phyloP scores from a whole-genome alignment of 2,888 invertebrate genomes.

The Lypha dubia region DNA sequence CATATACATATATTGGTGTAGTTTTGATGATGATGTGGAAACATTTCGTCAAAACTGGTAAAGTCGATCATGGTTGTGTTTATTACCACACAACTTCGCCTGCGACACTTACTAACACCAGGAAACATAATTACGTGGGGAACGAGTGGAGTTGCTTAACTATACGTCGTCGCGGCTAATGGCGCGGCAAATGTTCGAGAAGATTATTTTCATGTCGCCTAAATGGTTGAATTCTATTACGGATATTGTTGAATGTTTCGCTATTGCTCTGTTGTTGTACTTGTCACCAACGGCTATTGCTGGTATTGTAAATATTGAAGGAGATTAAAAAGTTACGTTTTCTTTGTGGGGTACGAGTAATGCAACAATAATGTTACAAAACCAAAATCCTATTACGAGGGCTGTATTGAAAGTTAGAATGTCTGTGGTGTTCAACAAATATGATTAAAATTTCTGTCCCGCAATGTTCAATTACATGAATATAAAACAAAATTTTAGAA shows the following conservation, averaged over 20 bases:
- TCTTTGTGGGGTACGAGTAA: slow-evolving; percentile 5
- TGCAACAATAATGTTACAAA: slow-evolving; percentile 45
- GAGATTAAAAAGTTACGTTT: not conserved
- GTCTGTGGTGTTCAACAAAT: too few species aligned
- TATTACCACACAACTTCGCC: slow-evolving; percentile 1
- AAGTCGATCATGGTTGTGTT: slow-evolving; percentile 37
- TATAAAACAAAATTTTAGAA: too few species aligned
- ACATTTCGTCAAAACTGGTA: slow-evolving; percentile 61
- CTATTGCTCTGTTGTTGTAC: not conserved
- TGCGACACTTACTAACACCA: slow-evolving; percentile 2
- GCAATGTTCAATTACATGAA: too few species aligned
- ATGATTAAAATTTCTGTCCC: too few species aligned
- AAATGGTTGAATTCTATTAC: slow-evolving; percentile 56
- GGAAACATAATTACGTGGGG: not conserved
- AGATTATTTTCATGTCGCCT: slow-evolving; percentile 70
- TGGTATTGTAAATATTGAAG: not conserved
- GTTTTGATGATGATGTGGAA: slow-evolving; percentile 49
- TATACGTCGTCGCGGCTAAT: slow-evolving; percentile 67
- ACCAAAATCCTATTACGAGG: not conserved
- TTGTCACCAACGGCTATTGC: not conserved
- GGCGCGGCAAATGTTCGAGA: slow-evolving; percentile 65
- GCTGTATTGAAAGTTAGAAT: slow-evolving; percentile 3
- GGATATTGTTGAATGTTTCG: slow-evolving; percentile 37
- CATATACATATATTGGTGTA: slow-evolving; percentile 21
- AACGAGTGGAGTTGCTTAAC: slow-evolving; percentile 25